Evolutionary conservation across 2,888 invertebrate genomes (phyloP).

Genomic region (Clitarchus hookeri): DNA sequence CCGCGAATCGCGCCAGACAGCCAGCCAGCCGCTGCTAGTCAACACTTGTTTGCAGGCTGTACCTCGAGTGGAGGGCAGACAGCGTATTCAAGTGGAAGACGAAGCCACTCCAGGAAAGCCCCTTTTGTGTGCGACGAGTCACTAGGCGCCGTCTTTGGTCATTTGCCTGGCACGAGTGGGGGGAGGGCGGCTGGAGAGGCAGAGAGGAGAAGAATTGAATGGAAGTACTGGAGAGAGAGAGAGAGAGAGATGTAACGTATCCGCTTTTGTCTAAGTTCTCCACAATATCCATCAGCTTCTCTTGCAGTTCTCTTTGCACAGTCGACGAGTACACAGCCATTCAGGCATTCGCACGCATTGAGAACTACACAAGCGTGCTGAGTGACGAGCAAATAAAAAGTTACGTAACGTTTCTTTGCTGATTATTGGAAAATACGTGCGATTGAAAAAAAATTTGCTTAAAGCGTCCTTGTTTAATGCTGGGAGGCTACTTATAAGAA

Average conservation of each 20-base stretch:
- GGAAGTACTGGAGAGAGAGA: neutral
- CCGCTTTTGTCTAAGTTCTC: neutral
- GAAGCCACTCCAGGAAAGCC: neutral
- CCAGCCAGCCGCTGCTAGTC: neutral
- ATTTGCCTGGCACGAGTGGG: neutral
- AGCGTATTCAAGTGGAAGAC: neutral
- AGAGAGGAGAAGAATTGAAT: neutral
- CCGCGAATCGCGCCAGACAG: no score
- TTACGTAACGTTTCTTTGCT: no score
- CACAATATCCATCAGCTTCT: neutral
- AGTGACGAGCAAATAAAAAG: no score
- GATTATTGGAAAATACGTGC: no score
- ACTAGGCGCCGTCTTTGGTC: neutral
- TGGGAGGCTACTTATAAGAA: no score
- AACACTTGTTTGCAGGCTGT: neutral
- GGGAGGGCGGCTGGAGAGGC: no score
- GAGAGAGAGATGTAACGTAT: neutral
- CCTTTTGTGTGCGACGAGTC: neutral
- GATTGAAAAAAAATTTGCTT: no score
- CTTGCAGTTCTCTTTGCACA: neutral
- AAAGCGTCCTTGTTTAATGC: no score
- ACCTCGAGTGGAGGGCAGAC: neutral
- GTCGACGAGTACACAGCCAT: neutral
- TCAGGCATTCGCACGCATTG: neutral
- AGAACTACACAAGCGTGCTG: neutral